Conservation (phyloP, 1,140 invertebrate genomes). For the Apolygus lucorum region DNA sequence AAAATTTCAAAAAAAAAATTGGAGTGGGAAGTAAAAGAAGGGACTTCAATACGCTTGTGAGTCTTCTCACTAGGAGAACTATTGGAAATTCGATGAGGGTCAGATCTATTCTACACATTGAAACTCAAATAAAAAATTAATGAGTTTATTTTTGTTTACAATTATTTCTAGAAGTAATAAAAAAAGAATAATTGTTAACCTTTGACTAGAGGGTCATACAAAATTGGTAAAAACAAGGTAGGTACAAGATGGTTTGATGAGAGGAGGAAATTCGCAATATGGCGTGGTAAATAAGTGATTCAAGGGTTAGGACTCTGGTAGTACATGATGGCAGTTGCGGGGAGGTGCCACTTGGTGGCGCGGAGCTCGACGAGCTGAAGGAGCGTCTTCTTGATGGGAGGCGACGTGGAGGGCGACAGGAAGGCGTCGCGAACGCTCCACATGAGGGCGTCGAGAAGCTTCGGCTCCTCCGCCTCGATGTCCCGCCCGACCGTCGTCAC, state of each 20-base stretch:
- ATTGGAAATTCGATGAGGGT: too few species aligned
- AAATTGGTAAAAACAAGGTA: constrained; percentile 13
- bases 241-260: neutral
- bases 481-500: constrained; percentile 77
- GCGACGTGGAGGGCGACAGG: constrained; percentile 54
- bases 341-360: constrained; percentile 78
- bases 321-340: constrained; percentile 76
- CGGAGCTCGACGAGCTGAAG: constrained; percentile 80
- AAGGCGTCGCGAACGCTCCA: constrained; percentile 74
- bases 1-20: too few species aligned
- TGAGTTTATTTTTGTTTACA: neutral
- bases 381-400: constrained; percentile 64
- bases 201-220: constrained; percentile 16
- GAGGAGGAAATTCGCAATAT: neutral
- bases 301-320: constrained; percentile 50
- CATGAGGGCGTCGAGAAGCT: constrained; percentile 65
- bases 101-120: too few species aligned
- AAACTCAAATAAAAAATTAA: constrained; percentile 6
- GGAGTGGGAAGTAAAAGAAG: too few species aligned
- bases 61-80: too few species aligned
- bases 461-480: constrained; percentile 67
- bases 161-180: constrained; percentile 6
- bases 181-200: neutral
- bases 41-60: too few species aligned
- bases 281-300: neutral